A percentile compares a stretch with the other conserved stretches of the same genome.
Conservation (phyloP, 2,797 vertebrate genomes). For the Pseudopleuronectes americanus region DNA sequence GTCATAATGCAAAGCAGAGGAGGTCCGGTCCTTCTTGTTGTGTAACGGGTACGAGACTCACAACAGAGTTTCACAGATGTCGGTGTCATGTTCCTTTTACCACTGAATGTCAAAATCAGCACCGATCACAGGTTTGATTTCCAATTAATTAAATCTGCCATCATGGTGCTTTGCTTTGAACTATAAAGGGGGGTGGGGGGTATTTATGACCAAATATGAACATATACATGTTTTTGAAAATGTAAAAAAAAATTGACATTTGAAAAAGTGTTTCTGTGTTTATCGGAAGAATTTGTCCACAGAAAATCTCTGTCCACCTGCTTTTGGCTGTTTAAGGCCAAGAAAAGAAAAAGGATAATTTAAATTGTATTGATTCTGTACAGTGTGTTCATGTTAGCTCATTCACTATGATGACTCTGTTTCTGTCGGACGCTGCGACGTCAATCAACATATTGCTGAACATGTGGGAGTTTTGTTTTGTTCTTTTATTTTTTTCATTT, state of each 20-base stretch:
- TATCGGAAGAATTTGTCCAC: constrained; percentile 52
- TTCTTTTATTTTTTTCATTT: constrained; percentile 59
- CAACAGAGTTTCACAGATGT: constrained; percentile 71
- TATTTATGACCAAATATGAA: constrained; percentile 80
- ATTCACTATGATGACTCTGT: constrained; percentile 82
- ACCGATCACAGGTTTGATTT: constrained; percentile 70
- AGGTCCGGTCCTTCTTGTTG: constrained; percentile 60
- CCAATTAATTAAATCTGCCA: constrained; percentile 40
- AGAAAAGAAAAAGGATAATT: constrained; percentile 68
- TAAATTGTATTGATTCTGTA: constrained; percentile 83
- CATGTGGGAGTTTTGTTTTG: constrained; percentile 54
- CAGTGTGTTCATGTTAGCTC: constrained; percentile 84
- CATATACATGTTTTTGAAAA: constrained; percentile 73
- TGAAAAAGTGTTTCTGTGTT: constrained; percentile 56
- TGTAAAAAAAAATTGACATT: constrained; percentile 51
- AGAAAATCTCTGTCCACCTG: constrained; percentile 76
- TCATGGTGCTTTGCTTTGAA: constrained; percentile 80
- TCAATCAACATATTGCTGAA: constrained; percentile 84
- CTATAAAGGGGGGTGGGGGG: constrained; percentile 46
- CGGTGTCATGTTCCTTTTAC: constrained; percentile 68
- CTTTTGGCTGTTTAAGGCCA: constrained; percentile 88
- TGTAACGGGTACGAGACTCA: constrained; percentile 80
- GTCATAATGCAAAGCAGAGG: constrained; percentile 72
- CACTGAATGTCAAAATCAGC: constrained; percentile 60
- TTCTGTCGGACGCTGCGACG: constrained; percentile 82